Evolutionary conservation across 1,140 invertebrate species (phyloP), one percentile per base, ranked within the genome.

Genomic region (Alviniconcha marisindica): DNA sequence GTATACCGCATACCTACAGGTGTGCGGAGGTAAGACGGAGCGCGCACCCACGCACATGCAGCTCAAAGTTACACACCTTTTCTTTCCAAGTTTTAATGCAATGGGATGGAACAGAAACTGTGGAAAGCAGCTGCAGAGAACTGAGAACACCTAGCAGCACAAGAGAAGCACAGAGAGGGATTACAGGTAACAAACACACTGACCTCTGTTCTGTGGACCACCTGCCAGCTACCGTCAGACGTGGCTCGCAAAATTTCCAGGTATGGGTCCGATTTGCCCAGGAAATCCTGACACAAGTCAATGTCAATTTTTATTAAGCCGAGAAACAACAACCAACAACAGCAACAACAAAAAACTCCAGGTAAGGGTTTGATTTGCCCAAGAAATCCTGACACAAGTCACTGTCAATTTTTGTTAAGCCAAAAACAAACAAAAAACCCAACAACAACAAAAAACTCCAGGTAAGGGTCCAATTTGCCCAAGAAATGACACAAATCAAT

Each of bases 251-350:
- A 93, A 71, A 95, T 93, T 85, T 94, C 94, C 54, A 95, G 89
- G 87, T 94, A 95, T 21, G 94, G 94, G 90, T 94, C 94, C 31
- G 94, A 95, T 88, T 94, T 94, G 40, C 94, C 94, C 88, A 95
- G 92, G 85, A 94, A 95, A 89, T 95, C 94, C 93, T 94, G 93
- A 89, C 83, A 94, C 24, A 80, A 66, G 44, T 5, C 28, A 73
- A 81, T 33, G 42, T 14, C 31, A 71, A n/a, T 69, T 66, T 0
- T 48, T 69, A 15, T 33, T 18, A 18, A 15, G 14, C 18, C n/a
- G n/a, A n/a, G n/a, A n/a, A n/a, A n/a, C n/a, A n/a, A n/a, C n/a
- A n/a, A n/a, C n/a, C n/a, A n/a, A n/a, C n/a, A n/a, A n/a, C n/a
- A n/a, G n/a, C n/a, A n/a, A n/a, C n/a, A n/a, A n/a, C n/a, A n/a